Conservation (phyloP, 2,797 vertebrate genomes). For the Galago senegalensis region DNA sequence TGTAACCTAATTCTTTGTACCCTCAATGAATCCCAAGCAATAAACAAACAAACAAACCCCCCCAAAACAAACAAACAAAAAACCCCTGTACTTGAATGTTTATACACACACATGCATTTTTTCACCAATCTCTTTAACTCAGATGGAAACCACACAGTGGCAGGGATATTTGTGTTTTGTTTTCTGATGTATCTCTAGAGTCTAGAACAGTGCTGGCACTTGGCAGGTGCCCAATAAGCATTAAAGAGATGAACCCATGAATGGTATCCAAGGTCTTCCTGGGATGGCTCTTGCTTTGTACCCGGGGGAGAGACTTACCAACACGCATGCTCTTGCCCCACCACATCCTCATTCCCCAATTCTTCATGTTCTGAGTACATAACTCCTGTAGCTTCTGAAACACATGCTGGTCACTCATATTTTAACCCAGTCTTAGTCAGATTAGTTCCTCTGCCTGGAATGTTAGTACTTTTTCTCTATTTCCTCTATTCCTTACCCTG, state of each 20-base stretch:
- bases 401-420: neutral
- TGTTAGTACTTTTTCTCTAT: neutral
- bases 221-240: neutral
- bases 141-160: neutral
- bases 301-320: neutral
- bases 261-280: neutral
- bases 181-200: neutral
- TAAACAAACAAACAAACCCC: no score
- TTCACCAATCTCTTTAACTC: neutral
- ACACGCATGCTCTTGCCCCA: neutral
- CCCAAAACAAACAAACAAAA: no score
- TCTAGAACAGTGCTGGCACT: neutral
- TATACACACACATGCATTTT: neutral
- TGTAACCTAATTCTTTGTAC: no score
- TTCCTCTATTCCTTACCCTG: neutral
- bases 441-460: neutral
- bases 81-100: no score
- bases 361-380: neutral
- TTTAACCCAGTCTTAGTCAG: neutral
- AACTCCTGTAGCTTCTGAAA: constrained; percentile 4
- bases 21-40: no score
- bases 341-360: neutral
- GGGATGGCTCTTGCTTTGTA: neutral
- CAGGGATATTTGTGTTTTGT: neutral
- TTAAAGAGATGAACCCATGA: neutral